A percentile compares a stretch with the other conserved stretches of the same genome.
Conservation (phyloP, 2,797 vertebrate species). For the Propithecus perrieri region DNA sequence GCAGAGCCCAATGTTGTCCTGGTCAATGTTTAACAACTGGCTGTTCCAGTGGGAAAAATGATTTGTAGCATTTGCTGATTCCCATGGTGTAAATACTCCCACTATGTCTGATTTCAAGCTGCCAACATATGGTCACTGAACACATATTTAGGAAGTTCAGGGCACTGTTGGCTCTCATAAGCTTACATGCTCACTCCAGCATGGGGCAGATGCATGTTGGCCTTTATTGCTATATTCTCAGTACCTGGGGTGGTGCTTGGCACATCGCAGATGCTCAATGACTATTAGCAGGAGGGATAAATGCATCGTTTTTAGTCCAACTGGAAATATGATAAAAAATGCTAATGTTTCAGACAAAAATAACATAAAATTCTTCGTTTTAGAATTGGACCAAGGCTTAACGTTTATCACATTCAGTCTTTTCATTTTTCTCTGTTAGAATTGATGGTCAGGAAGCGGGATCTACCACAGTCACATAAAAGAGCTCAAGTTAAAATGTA, state of each 20-base stretch:
- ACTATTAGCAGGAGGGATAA: background rate
- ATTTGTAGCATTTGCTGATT: background rate
- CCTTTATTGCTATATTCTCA: background rate
- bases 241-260: background rate
- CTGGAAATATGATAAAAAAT: background rate
- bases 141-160: background rate
- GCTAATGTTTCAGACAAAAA: background rate
- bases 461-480: background rate
- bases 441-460: background rate
- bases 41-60: background rate
- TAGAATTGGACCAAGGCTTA: background rate
- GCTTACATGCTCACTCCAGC: fast-evolving
- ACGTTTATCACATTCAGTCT: background rate
- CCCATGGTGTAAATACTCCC: background rate
- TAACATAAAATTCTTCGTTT: background rate
- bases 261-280: background rate
- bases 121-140: background rate
- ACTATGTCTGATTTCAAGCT: background rate
- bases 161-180: background rate
- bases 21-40: background rate
- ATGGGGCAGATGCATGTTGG: background rate
- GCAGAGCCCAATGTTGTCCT: background rate
- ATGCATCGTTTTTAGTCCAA: background rate
- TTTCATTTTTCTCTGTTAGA: background rate
- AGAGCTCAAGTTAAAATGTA: background rate